Evolutionary conservation across 2,113 vertebrate genomes (phyloP), one percentile per base, ranked within the genome.

Genomic region (Charadrius vociferus): DNA sequence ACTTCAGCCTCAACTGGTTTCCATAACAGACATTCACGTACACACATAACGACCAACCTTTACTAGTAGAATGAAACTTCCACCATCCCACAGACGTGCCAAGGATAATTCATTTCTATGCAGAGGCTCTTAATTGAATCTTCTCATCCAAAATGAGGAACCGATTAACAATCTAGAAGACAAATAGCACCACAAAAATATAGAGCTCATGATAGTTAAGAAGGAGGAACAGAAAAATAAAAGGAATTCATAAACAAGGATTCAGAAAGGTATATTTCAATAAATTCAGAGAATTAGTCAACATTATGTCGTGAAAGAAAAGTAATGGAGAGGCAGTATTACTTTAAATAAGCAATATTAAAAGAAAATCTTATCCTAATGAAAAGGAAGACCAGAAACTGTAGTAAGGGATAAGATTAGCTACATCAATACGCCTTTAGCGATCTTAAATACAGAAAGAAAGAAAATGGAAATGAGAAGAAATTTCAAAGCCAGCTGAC

Each of bases 101-200:
- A 53, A 90, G 61, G 70, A 52, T 92, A 93, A 92, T 88, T 80
- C 18, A 77, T 82, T 85, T 93, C 74, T 80, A 37, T 52, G 49
- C 62, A 93, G 85, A 86, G 43, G 23, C 9, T 93, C 71, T 90
- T 88, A 93, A 85, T 36, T 96, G 61, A 89, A 95, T 61, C 20
- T 90, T 82, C 49, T 72, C 12, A 56, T 43, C 49, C 79, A 88
- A 90, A 95, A 90, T 79, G 53, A 94, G 52, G 65, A 94, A 91
- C 47, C 6, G 12, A 87, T 90, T 85, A 96, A 71, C 73, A 71
- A 82, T 59, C 70, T 43, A 72, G 70, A 95, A 93, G 74, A 95
- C 32, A 89, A 94, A 87, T 80, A 66, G 30, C 47, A 75, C 37
- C 66, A 81, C 29, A 43, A 68, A 96, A 95, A 86, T 14, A 79